These are phyloP conservation scores for Ivindomyrus marchei DNA, from an alignment of 2,113 vertebrate species.

Conservation along the genomic window DNA sequence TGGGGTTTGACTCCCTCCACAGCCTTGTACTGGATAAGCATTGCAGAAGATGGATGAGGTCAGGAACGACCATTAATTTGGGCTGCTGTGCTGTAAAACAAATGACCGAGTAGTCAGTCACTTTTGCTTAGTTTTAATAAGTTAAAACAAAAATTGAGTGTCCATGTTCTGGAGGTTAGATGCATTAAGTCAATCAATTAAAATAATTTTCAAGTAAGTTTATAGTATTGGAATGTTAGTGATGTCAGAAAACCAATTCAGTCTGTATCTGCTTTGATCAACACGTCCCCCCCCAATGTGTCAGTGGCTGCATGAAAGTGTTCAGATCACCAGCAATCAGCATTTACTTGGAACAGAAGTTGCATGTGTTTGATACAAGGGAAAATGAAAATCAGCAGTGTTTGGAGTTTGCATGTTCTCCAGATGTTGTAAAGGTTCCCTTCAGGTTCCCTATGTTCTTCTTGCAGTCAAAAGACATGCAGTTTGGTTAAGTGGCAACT, in stretches of 20 bases:
- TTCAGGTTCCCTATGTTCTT: not conserved
- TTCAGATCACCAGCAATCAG: not conserved
- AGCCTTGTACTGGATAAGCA: not conserved
- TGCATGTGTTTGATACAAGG: not conserved
- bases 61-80: not conserved
- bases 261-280: not conserved
- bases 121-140: not conserved
- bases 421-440: not conserved
- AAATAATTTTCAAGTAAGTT: not conserved
- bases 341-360: not conserved
- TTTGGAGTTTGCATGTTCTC: not conserved
- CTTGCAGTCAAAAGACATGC: not conserved
- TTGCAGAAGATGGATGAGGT: not conserved
- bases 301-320: not conserved
- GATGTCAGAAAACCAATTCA: not conserved
- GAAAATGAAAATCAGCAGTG: not conserved
- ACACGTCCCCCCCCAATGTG: not conserved
- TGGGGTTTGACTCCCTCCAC: not conserved
- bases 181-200: not conserved
- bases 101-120: not conserved
- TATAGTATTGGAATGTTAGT: not conserved
- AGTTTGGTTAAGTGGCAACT: not conserved
- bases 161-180: not conserved
- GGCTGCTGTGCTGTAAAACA: not conserved
- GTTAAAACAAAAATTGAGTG: not conserved